A percentile compares a stretch with the other conserved stretches of the same genome.
These are phyloP conservation scores for Drosophila willistoni DNA, from an alignment of 1,140 invertebrate genomes.

Conservation along the genomic window DNA sequence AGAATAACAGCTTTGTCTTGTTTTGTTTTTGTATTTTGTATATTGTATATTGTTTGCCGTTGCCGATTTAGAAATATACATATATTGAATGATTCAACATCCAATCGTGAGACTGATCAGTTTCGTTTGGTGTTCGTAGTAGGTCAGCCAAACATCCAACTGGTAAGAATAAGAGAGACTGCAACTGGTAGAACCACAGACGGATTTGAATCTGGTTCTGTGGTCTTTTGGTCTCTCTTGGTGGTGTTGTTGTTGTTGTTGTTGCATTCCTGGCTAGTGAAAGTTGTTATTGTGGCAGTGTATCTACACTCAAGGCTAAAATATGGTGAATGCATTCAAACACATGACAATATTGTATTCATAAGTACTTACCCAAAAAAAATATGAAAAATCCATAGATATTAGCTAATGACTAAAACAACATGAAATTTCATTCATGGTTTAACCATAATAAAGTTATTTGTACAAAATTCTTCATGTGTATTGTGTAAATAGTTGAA, in stretches of 20 bases:
- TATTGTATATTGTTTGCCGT: background rate
- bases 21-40: background rate
- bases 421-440: too few species aligned
- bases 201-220: slow-evolving; percentile 13
- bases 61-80: background rate
- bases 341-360: background rate
- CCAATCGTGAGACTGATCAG: background rate
- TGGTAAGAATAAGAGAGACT: background rate
- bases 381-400: too few species aligned
- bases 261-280: slow-evolving; percentile 18
- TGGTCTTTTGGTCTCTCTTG: background rate
- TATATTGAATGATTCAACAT: background rate
- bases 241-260: background rate
- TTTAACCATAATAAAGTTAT: too few species aligned
- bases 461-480: background rate
- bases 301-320: slow-evolving; percentile 3
- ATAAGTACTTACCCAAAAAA: background rate
- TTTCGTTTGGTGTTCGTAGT: background rate
- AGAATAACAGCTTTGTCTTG: background rate
- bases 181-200: slow-evolving; percentile 8
- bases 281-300: slow-evolving; percentile 8
- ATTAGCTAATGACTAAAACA: too few species aligned
- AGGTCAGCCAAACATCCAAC: background rate
- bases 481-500: background rate
- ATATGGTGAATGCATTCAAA: background rate